Evolutionary conservation across 2,888 invertebrate species (phyloP).

Genomic region (Cheilosia urbana): DNA sequence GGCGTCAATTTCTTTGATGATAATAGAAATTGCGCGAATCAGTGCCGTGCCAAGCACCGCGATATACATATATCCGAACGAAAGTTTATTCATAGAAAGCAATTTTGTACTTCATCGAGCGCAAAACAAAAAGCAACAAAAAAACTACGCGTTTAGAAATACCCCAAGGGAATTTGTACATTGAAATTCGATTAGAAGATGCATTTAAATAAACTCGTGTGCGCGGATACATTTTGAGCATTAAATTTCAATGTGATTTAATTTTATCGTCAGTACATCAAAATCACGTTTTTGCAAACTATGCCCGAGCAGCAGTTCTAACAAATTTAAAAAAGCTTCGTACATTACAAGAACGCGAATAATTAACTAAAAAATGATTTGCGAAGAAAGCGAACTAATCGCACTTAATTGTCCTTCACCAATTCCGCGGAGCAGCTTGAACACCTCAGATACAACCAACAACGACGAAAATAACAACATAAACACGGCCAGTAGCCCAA

Average conservation of each 20-base stretch:
- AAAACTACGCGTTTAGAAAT: conserved; percentile 62
- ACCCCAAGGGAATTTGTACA: conserved; percentile 42
- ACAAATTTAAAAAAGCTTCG: background rate
- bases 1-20: conserved; percentile 51
- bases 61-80: conserved; percentile 27
- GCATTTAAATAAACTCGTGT: conserved; percentile 9
- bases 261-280: conserved; percentile 13
- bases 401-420: conserved; percentile 81
- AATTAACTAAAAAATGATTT: conserved; percentile 78
- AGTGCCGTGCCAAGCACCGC: conserved; percentile 47
- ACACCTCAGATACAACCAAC: conserved; percentile 26
- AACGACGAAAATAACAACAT: conserved; percentile 28
- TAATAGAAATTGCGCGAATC: conserved; percentile 62
- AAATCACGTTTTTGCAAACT: conserved; percentile 29
- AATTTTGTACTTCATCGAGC: conserved; percentile 56
- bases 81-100: conserved; percentile 68
- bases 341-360: conserved; percentile 6
- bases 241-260: conserved; percentile 37
- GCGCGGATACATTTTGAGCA: conserved; percentile 24
- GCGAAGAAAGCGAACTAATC: conserved; percentile 81
- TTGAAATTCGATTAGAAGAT: conserved; percentile 35
- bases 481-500: conserved; percentile 51
- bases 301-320: conserved; percentile 40
- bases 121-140: background rate
- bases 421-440: conserved; percentile 65